phyloP scores from a whole-genome alignment of 2,797 vertebrate species.

The Erithacus rubecula region DNA sequence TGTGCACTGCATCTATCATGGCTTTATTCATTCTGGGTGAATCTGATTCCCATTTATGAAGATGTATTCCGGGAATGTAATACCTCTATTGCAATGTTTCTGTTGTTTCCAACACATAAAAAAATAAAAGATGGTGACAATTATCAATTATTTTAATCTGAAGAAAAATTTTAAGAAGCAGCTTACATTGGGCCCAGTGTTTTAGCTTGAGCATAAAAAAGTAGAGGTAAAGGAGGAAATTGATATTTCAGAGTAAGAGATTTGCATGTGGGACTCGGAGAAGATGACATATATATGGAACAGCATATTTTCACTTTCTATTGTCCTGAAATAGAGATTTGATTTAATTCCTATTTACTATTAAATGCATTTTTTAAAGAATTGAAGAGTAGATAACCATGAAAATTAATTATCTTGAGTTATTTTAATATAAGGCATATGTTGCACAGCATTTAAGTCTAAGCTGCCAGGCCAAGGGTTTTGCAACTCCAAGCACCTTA shows the following conservation, averaged over 20 bases:
- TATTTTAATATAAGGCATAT: not conserved
- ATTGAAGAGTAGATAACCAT: not conserved
- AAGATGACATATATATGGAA: not conserved
- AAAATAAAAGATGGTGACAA: not conserved
- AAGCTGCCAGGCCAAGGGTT: not conserved
- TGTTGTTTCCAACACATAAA: not conserved
- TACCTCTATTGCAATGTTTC: not conserved
- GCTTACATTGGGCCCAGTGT: not conserved
- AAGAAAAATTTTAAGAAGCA: not conserved
- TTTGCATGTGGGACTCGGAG: not conserved
- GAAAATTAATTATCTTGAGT: not conserved
- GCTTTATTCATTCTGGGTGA: slow-evolving; percentile 12
- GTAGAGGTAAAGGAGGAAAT: not conserved
- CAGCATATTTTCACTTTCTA: not conserved
- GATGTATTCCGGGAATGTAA: not conserved
- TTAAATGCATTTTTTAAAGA: not conserved
- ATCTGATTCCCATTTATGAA: not conserved
- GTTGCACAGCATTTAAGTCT: not conserved
- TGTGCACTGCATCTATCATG: not conserved
- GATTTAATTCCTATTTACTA: not conserved
- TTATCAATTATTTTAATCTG: not conserved
- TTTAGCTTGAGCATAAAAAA: not conserved
- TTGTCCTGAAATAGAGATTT: not conserved
- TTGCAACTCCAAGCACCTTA: not conserved
- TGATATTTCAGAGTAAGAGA: not conserved